Conservation (phyloP, 2,113 vertebrate species). For the Gobius niger region DNA sequence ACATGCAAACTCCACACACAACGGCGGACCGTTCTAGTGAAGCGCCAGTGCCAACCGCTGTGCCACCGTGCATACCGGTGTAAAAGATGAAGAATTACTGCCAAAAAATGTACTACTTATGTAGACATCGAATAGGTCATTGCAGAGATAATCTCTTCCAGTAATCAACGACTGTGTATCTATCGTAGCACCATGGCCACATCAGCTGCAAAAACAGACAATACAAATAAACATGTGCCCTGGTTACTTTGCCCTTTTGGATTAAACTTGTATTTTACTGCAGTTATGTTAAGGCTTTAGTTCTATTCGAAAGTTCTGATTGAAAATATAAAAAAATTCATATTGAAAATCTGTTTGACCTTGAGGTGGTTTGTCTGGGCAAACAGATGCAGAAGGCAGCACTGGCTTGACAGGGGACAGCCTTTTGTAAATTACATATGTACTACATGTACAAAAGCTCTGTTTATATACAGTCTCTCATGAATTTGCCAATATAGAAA, state of each 20-base stretch:
- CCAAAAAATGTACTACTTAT: no score
- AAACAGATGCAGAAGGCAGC: not conserved
- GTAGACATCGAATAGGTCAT: not conserved
- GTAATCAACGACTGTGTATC: not conserved
- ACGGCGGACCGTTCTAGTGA: no score
- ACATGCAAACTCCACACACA: no score
- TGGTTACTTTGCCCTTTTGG: no score
- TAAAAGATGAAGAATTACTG: not conserved
- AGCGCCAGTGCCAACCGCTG: no score
- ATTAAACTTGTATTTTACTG: not conserved
- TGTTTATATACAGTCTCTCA: no score
- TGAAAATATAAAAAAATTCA: no score
- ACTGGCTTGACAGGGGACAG: not conserved
- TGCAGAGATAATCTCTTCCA: not conserved
- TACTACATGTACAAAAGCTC: not conserved
- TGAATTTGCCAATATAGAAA: no score
- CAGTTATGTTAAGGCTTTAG: no score
- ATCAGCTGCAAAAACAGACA: slow-evolving; percentile 18
- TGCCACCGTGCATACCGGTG: no score
- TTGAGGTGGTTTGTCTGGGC: not conserved
- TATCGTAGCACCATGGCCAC: not conserved
- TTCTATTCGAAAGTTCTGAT: no score
- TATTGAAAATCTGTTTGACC: not conserved
- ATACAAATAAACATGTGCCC: no score
- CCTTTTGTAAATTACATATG: not conserved